Base-by-base conservation (phyloP, 2,888 invertebrate species). In the Acanthoscelides obtectus region DNA sequence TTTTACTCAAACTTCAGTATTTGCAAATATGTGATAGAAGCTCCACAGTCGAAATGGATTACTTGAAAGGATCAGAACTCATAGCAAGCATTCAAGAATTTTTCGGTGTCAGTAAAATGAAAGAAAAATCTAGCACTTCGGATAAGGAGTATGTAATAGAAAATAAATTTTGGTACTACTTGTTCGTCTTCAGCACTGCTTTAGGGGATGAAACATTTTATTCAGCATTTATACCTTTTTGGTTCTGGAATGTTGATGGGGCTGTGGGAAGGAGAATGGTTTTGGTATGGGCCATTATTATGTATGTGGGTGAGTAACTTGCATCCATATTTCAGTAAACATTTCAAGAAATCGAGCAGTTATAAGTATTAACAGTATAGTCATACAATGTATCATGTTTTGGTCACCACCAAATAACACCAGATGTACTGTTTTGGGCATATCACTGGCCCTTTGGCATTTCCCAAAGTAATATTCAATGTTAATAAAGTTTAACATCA, bases 201-300 rank as follows among this genome's bases (percentile, higher is more conserved):
- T 86, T 97, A 21, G 97, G 97, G 0, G 96, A 97, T 86, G 97
- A 97, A 86, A 88, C 93, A 75, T 97, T 97, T 85, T 97, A 97
- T 85, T 91, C 93, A 0, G 89, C 91, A n/a, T 96, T 96, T 82
- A 96, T 96, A 81, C 95, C 97, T 0, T 95, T 95, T 84, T 95
- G 95, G 93, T 94, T 96, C 82, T 97, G 97, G 97, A 97, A 97
- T 85, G 89, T 97, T 72, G 97, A 97, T 86, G 93, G 94, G 21
- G 93, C 92, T 25, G 93, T 96, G 1, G 94, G 94, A 19, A 87
- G 97, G 77, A 88, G 95, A 84, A 91, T 96, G 20, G 91, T 95
- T 17, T 86, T 94, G 12, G 91, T 95, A 21, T 95, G 95, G 95
- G 90, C 93, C 22, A 87, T 93, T 72, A 89, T 92, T 71, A 95